Percentiles rank a stretch among this genome's conserved stretches.
Conservation (phyloP, 2,888 invertebrate species). For the Xylota segnis region DNA sequence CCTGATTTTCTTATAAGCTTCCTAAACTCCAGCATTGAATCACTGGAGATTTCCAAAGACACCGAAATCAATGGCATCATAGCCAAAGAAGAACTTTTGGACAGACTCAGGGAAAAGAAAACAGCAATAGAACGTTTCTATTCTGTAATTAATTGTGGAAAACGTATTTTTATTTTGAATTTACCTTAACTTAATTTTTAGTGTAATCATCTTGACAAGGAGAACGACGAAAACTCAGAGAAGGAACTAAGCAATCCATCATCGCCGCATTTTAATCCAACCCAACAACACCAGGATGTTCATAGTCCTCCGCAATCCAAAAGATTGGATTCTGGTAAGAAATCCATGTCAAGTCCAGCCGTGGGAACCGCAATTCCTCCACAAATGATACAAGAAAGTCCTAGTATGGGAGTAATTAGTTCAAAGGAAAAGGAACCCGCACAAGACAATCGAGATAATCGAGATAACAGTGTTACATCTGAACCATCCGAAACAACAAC, state of each 20-base stretch:
- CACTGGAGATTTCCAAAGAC: constrained; percentile 85
- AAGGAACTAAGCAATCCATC: constrained; percentile 44
- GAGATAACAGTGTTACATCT: constrained; percentile 83
- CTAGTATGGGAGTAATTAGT: constrained; percentile 81
- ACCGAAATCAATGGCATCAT: constrained; percentile 84
- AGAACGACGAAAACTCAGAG: constrained; percentile 62
- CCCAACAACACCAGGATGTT: constrained; percentile 75
- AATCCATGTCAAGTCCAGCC: constrained; percentile 84
- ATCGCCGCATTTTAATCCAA: constrained; percentile 43
- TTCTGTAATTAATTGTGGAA: constrained; percentile 79
- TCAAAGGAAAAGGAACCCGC: constrained; percentile 81
- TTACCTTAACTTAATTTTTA: background rate
- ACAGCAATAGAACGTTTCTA: constrained; percentile 82
- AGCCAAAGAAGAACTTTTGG: constrained; percentile 86
- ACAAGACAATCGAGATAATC: constrained; percentile 79
- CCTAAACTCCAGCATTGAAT: constrained; percentile 88
- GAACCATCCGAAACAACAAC: constrained; percentile 84
- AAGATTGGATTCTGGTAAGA: constrained; percentile 82
- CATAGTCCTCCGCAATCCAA: constrained; percentile 80
- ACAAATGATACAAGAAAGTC: constrained; percentile 83
- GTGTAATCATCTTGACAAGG: constrained; percentile 55
- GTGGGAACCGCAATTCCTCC: constrained; percentile 80
- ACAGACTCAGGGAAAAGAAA: constrained; percentile 88
- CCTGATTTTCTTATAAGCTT: constrained; percentile 90
- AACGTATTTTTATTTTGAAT: too few relatives aligned